Conservation (phyloP, 2,888 invertebrate genomes). For the Desoria tigrina region DNA sequence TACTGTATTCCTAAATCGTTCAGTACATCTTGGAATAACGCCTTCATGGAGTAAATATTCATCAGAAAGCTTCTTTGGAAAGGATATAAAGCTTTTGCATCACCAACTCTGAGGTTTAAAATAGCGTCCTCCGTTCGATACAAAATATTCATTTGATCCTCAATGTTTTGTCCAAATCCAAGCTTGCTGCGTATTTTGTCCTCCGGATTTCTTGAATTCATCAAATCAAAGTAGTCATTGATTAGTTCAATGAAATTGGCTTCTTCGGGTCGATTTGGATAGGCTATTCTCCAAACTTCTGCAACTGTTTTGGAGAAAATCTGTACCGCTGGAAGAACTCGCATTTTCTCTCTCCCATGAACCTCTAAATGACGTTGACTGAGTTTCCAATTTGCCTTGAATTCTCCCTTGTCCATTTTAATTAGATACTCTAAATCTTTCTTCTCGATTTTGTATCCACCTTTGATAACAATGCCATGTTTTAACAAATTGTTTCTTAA, state of each 20-base stretch:
- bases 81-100: background rate
- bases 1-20: background rate
- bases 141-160: background rate
- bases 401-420: conserved; percentile 14
- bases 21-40: background rate
- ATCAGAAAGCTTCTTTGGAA: background rate
- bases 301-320: conserved; percentile 31
- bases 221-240: conserved; percentile 31
- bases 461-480: conserved; percentile 22
- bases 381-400: conserved; percentile 18
- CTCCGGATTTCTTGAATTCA: conserved; percentile 22
- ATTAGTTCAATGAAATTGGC: conserved; percentile 24
- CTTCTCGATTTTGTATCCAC: conserved; percentile 4
- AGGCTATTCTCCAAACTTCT: background rate
- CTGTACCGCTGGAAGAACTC: conserved; percentile 21
- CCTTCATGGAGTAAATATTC: background rate
- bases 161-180: background rate
- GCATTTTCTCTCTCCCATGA: conserved; percentile 18
- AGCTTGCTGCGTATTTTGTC: background rate
- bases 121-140: background rate
- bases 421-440: conserved; percentile 16
- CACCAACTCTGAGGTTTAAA: background rate
- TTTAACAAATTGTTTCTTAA: conserved; percentile 30
- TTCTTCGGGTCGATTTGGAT: background rate
- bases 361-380: conserved; percentile 4